Conservation (phyloP, 2,888 invertebrate genomes). For the Diachrysia chrysitis region DNA sequence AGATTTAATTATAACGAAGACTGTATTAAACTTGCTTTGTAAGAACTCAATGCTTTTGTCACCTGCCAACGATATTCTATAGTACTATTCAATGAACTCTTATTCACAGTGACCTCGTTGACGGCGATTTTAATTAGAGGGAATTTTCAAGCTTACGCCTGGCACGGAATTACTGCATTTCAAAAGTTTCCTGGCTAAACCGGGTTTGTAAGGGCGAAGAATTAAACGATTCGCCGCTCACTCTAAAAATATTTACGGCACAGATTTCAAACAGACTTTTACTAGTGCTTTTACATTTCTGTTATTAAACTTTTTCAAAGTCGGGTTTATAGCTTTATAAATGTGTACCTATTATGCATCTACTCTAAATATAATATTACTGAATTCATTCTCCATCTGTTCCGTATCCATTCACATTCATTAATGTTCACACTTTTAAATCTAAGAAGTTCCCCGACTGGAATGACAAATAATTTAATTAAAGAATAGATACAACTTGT, state of each 20-base stretch:
- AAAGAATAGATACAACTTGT: too few species aligned
- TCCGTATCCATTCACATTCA: too few species aligned
- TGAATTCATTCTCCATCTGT: too few species aligned
- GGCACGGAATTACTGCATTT: slow-evolving; percentile 52
- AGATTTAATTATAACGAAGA: slow-evolving; percentile 1
- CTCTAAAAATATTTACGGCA: slow-evolving; percentile 24
- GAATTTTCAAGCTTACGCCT: slow-evolving; percentile 47
- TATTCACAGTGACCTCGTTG: slow-evolving; percentile 40
- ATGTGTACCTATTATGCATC: background rate
- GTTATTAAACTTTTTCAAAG: background rate
- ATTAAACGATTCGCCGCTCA: slow-evolving; percentile 27
- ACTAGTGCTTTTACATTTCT: slow-evolving; percentile 3
- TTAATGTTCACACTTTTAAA: too few species aligned
- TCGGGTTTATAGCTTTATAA: background rate
- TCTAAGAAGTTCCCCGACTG: too few species aligned
- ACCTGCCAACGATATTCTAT: slow-evolving; percentile 16
- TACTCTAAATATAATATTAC: too few species aligned
- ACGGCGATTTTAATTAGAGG: slow-evolving; percentile 61
- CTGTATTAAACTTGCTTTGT: background rate
- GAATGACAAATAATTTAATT: too few species aligned
- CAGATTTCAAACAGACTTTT: slow-evolving; percentile 14
- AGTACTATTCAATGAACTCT: slow-evolving; percentile 32
- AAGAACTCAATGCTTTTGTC: slow-evolving; percentile 23
- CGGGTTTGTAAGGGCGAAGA: slow-evolving; percentile 39
- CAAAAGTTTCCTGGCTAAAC: slow-evolving; percentile 43